Conservation (phyloP, 2,888 invertebrate species). For the Notodonta dromedarius region DNA sequence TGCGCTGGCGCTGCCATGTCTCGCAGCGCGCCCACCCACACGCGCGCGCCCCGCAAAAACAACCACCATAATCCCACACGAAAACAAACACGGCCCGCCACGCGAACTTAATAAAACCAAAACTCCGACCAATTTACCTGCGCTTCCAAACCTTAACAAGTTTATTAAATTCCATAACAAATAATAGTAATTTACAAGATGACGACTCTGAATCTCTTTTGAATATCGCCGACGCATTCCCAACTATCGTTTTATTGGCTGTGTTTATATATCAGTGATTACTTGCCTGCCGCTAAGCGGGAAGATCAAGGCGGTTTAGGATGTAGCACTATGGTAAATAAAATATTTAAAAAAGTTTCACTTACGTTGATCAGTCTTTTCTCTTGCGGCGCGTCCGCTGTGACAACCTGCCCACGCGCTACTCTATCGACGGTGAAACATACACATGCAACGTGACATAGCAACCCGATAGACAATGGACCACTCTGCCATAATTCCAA, state of each 20-base stretch:
- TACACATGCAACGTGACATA: constrained; percentile 69
- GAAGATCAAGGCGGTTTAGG: constrained; percentile 43
- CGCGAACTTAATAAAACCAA: constrained; percentile 81
- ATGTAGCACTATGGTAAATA: constrained; percentile 33
- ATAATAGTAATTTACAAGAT: constrained; percentile 82
- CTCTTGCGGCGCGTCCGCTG: constrained; percentile 36
- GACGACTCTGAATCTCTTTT: constrained; percentile 74
- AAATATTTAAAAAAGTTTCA: constrained; percentile 26
- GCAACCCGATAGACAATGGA: constrained; percentile 70
- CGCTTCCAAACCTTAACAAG: constrained; percentile 81
- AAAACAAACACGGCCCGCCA: constrained; percentile 80
- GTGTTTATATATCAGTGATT: constrained; percentile 75
- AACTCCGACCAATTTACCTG: constrained; percentile 76
- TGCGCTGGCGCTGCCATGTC: constrained; percentile 74
- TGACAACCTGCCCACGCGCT: constrained; percentile 58
- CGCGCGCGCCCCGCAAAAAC: constrained; percentile 67
- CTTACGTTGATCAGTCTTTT: constrained; percentile 20
- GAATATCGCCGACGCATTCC: constrained; percentile 77
- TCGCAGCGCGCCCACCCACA: constrained; percentile 79
- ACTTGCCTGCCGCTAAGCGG: constrained; percentile 47
- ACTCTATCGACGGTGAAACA: constrained; percentile 48
- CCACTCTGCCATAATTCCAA: constrained; percentile 59
- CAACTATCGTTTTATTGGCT: constrained; percentile 71
- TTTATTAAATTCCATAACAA: constrained; percentile 82
- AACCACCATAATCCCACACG: constrained; percentile 71